These are phyloP conservation scores for honey bee (Apis mellifera) DNA, from an alignment of 1,140 invertebrate genomes.

Conservation along the genomic window DNA sequence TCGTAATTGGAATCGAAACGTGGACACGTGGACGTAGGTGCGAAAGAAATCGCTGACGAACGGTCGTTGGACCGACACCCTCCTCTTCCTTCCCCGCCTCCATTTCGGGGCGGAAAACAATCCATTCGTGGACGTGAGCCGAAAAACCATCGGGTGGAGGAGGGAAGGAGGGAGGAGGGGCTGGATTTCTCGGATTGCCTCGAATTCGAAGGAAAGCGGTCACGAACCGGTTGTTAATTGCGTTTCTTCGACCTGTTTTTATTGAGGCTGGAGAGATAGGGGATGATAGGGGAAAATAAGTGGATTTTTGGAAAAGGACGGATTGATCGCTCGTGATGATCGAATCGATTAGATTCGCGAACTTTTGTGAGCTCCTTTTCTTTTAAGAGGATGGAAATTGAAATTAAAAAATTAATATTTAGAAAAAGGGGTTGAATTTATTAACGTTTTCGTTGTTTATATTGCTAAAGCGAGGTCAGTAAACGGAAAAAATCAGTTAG, in stretches of 20 bases:
- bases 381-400: no score
- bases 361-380: no score
- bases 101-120: background rate
- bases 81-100: background rate
- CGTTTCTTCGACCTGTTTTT: background rate
- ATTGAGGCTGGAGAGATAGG: no score
- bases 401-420: no score
- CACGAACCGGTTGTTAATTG: background rate
- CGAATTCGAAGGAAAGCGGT: background rate
- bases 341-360: background rate
- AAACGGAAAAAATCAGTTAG: no score
- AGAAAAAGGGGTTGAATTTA: no score
- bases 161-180: no score
- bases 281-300: background rate
- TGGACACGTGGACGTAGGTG: slow-evolving; percentile 14
- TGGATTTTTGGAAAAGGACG: background rate
- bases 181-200: background rate
- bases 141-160: background rate
- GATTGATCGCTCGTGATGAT: no score
- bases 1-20: slow-evolving; percentile 48
- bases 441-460: no score
- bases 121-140: background rate
- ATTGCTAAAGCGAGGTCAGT: no score
- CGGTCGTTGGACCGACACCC: background rate
- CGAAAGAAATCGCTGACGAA: slow-evolving; percentile 18